Evolutionary conservation across 64 coral and sea anemone genomes (phyloP), one percentile per base, ranked within the genome.

Genomic region (Montipora cactus): DNA sequence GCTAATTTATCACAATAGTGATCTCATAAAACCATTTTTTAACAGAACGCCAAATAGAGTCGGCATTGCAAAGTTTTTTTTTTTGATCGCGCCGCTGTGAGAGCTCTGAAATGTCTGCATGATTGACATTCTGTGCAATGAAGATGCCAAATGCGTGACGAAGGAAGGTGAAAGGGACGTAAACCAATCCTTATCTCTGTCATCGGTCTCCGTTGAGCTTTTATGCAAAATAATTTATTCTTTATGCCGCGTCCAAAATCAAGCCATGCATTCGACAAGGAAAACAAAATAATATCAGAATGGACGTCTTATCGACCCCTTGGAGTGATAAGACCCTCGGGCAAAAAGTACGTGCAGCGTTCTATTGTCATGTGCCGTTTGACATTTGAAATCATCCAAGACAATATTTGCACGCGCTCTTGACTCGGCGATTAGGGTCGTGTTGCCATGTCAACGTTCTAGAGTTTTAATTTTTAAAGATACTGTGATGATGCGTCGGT

Each of bases 371-470:
- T 76, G 82, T 73, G 77, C 93, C 76, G 93, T 96, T 95, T 93
- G 95, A 93, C 95, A 93, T 80, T 96, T 93, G 87, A 92, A 96
- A 87, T 92, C 91, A 94, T 96, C 91, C 91, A 72, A 93, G 95
- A 96, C 95, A 96, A 93, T 96, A 96, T 96, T 96, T 96, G 93
- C 76, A 93, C 61, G 66, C 61, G 25, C 61, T 47, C 81, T 84
- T 67, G 28, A 84, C 37, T 67, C 47, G 5, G 5, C 81, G 59
- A 44, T 7, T 70, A 49, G 19, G 13, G 3, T 85, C 80, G 90
- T 92, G 90, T 92, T 92, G 51, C 71, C 15, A 77, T 77, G 45
- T 19, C 49, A 74, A 92, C 90, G 2, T 37, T 37, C 37, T 37
- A 37, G 37, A 37, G 37, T 37, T 37, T 37, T 37, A 37, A 37